A percentile compares a stretch with the other conserved stretches of the same genome.
These are phyloP conservation scores for Scaptomyza flava DNA, from an alignment of 2,888 invertebrate genomes.

Conservation along the genomic window DNA sequence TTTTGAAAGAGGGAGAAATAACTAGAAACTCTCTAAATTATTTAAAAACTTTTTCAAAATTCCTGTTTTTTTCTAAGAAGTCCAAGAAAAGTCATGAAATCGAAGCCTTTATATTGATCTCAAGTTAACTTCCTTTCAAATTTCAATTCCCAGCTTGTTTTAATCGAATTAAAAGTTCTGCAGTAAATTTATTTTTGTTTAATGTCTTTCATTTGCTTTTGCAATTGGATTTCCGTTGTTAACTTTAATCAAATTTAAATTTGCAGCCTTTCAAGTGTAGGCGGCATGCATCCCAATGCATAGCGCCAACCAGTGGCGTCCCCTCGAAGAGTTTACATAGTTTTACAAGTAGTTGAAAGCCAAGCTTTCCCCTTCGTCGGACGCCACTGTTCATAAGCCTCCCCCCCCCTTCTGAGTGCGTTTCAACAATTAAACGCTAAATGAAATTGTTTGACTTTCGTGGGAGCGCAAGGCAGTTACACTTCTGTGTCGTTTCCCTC, in stretches of 20 bases:
- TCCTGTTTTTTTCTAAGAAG: not conserved
- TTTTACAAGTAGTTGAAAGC: too few species aligned
- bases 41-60: not conserved
- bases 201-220: constrained; percentile 28
- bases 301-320: constrained; percentile 43
- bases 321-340: not conserved
- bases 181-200: not conserved
- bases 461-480: constrained; percentile 62
- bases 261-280: constrained; percentile 38
- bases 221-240: constrained; percentile 66
- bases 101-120: not conserved
- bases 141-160: constrained; percentile 11
- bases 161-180: constrained; percentile 40
- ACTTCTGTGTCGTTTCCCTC: constrained; percentile 7
- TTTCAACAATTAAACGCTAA: constrained; percentile 66
- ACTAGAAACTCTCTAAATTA: too few species aligned
- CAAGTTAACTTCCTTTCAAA: not conserved
- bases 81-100: not conserved
- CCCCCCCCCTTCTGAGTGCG: not conserved
- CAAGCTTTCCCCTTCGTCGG: not conserved
- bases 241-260: constrained; percentile 71
- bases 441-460: constrained; percentile 79
- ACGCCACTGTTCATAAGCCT: constrained; percentile 22
- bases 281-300: constrained; percentile 24
- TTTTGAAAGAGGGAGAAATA: not conserved